Base-by-base conservation (phyloP, 2,113 vertebrate species). In the Apteryx mantelli region DNA sequence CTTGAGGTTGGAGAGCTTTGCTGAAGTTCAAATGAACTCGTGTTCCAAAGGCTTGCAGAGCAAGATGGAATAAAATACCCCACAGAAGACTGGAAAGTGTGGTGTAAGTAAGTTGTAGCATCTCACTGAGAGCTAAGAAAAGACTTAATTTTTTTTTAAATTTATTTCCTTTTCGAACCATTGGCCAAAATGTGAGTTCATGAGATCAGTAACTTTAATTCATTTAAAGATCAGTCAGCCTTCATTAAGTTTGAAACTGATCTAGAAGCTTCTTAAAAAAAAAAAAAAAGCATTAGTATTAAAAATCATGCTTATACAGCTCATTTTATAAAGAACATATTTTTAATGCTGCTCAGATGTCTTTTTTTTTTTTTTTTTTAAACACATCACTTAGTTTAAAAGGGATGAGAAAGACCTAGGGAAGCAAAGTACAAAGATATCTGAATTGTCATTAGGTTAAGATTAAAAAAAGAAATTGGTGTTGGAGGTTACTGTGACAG, bases 321-420 rank as follows among this genome's bases (percentile, higher is more conserved):
- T 38, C 36, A 38, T 38, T 38, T 38, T 38, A 7, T 38, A 38
- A 38, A 38, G 36, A 38, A 38, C 36, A 38, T 50, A 82, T 95
- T 97, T 97, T 77, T 97, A 68, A 58, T 78, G 42, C 86, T 94
- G 78, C 75, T 91, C 64, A 50, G 74, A 19, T 78, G 84, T 70
- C 93, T 82, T 11, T 15, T 15, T 46, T 46, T 56, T 56, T 56
- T 56, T 79, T 17, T 40, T 92, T 96, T 89, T 86, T 82, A 78
- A 58, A 58, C 30, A 63, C 42, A 88, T 78, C 52, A 18, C 50
- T 68, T 88, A 80, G 50, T 71, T 79, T 86, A 56, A 82, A 82
- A 93, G 82, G 81, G 32, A 64, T 91, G 88, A 93, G 91, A 94
- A 89, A 46, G 89, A 77, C 80, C 75, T 93, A 56, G 80, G 74